Evolutionary conservation across 2,113 vertebrate genomes (phyloP).

Genomic region (Chitala chitala): DNA sequence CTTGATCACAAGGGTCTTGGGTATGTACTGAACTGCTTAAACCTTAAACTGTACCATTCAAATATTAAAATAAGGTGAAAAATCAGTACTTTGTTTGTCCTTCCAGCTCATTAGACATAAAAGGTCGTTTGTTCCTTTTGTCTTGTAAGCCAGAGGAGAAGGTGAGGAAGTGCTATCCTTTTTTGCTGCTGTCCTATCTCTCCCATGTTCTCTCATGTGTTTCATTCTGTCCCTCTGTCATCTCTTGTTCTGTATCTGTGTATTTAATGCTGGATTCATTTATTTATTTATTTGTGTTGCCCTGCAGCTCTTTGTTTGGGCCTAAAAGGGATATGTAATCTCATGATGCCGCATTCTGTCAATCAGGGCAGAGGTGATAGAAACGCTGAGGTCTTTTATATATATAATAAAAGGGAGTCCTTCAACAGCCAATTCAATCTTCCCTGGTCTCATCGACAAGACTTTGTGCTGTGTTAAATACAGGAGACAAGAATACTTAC

Average conservation of each 20-base stretch:
- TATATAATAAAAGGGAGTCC: background rate
- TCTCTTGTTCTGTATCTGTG: background rate
- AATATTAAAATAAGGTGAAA: too few relatives aligned
- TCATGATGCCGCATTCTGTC: conserved; percentile 36
- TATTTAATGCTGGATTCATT: conserved; percentile 38
- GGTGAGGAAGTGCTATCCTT: too few relatives aligned
- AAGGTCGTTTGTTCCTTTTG: too few relatives aligned
- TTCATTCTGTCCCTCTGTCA: too few relatives aligned
- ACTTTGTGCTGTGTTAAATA: conserved; percentile 8
- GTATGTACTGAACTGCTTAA: too few relatives aligned
- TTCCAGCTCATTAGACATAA: conserved; percentile 17
- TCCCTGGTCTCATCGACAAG: conserved; percentile 9
- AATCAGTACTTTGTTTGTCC: background rate
- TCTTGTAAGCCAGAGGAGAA: too few relatives aligned
- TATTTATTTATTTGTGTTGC: conserved; percentile 30
- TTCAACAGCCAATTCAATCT: conserved; percentile 27
- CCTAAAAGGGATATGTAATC: conserved; percentile 38
- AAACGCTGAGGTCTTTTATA: conserved; percentile 19
- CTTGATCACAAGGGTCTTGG: too few relatives aligned
- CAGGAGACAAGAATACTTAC: background rate
- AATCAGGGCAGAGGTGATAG: conserved; percentile 41
- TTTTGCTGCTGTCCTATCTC: background rate
- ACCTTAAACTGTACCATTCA: too few relatives aligned
- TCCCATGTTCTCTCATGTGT: background rate
- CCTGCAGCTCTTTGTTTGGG: conserved; percentile 40